These are phyloP conservation scores for Clamator glandarius DNA, from an alignment of 2,797 vertebrate genomes.

Conservation along the genomic window DNA sequence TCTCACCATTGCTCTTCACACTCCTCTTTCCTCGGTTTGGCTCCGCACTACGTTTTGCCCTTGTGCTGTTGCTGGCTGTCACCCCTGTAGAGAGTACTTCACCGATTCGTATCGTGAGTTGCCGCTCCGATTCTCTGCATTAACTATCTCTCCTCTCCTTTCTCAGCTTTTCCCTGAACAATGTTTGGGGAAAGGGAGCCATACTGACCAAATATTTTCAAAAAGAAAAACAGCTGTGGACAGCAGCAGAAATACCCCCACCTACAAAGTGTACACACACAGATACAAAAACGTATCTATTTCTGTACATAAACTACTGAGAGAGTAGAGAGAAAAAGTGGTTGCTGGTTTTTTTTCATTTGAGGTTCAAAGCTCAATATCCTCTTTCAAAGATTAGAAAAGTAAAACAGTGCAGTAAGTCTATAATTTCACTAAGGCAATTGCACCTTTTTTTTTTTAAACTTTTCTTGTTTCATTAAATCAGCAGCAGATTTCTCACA, in stretches of 20 bases:
- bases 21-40: not conserved
- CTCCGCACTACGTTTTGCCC: not conserved
- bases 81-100: not conserved
- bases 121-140: fast-evolving
- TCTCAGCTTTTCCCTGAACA: not conserved
- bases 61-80: not conserved
- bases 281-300: fast-evolving
- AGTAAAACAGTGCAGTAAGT: too few relatives aligned
- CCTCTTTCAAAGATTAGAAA: not conserved
- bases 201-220: not conserved
- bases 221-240: not conserved
- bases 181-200: not conserved
- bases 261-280: not conserved
- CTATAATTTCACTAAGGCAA: not conserved
- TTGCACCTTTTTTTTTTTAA: not conserved
- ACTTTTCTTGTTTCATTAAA: slow-evolving; percentile 10
- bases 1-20: fast-evolving
- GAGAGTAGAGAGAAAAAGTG: not conserved
- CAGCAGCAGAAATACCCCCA: not conserved
- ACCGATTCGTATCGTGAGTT: fast-evolving
- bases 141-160: not conserved
- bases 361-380: not conserved
- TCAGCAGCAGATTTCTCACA: not conserved
- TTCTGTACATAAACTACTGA: fast-evolving
- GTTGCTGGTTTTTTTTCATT: not conserved